Conservation (phyloP, 1,140 invertebrate species). For the Sminthurinus signatus region DNA sequence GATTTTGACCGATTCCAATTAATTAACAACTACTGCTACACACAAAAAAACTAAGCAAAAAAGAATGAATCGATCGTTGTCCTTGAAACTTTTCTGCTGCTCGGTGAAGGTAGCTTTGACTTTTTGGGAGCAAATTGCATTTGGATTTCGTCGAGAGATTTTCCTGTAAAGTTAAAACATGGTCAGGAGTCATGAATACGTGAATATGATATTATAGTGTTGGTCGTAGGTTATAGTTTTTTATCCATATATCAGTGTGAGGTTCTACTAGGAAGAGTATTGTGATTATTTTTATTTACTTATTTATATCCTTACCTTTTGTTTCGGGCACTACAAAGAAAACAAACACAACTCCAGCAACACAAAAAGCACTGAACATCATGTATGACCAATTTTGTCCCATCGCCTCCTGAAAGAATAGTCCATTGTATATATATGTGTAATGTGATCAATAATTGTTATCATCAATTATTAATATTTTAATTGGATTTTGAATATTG, state of each 20-base stretch:
- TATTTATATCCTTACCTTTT: too few relatives aligned
- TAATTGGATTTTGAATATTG: too few relatives aligned
- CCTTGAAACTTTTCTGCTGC: not conserved
- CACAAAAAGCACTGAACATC: constrained; percentile 65
- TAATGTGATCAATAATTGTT: too few relatives aligned
- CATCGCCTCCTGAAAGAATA: not conserved
- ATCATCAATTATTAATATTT: too few relatives aligned
- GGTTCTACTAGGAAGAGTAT: too few relatives aligned
- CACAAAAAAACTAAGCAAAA: not conserved
- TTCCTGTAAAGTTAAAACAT: too few relatives aligned
- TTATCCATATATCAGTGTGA: too few relatives aligned
- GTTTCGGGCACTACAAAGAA: constrained; percentile 71
- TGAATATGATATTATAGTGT: too few relatives aligned
- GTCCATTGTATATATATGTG: too few relatives aligned
- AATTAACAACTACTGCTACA: not conserved
- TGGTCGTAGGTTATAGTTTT: too few relatives aligned
- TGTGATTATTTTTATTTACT: too few relatives aligned
- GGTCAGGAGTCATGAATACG: constrained; percentile 49
- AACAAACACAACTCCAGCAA: constrained; percentile 56
- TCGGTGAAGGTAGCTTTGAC: not conserved
- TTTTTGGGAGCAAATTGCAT: constrained; percentile 28
- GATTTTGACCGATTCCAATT: not conserved
- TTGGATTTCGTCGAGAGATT: constrained; percentile 68
- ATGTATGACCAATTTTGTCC: constrained; percentile 57
- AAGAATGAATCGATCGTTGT: constrained; percentile 4